Evolutionary conservation across 2,113 vertebrate species (phyloP), one percentile per base, ranked within the genome.

Genomic region (Rutilus rutilus): DNA sequence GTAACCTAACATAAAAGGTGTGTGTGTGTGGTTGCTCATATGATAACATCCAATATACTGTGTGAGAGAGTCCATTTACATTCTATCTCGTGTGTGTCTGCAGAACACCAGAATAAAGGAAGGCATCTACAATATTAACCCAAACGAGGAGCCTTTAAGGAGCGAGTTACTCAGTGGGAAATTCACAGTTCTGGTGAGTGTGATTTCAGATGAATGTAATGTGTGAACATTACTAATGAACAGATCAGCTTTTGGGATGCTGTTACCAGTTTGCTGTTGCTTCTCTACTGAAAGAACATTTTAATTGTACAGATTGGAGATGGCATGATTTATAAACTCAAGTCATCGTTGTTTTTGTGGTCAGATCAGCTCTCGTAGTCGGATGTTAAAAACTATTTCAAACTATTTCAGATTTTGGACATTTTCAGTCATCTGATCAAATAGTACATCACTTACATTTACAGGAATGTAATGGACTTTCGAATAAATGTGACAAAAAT

Each of bases 101-200:
- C 77, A 96, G 95, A 94, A 95, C 91, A 96, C 95, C 84, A 94
- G 95, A 91, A 94, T 96, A 88, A 96, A 95, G 91, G 95, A 96
- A 90, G 94, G 94, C 73, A 95, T 96, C 90, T 93, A 95, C 86
- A 94, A 95, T 86, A 95, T 96, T 87, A 94, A 94, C 87, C 94
- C 95, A 27, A 93, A 95, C 17, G 94, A 96, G 90, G 95, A 96
- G 91, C 95, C 95, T 19, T 92, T 96, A 33, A 93, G 93, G 85
- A 94, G 94, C 23, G 95, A 96, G 92, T 87, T 96, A 75, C 89
- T 95, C 42, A 92, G 91, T 88, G 95, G 95, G 19, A 96, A 96
- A 89, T 96, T 96, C 86, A 96, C 95, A n/a, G 95, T 96, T 80
- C 89, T 96, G 93, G 95, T 95, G 88, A 95, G 94, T 85, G 59